Conservation (phyloP, 2,888 invertebrate species). For the Embidobia sp. region DNA sequence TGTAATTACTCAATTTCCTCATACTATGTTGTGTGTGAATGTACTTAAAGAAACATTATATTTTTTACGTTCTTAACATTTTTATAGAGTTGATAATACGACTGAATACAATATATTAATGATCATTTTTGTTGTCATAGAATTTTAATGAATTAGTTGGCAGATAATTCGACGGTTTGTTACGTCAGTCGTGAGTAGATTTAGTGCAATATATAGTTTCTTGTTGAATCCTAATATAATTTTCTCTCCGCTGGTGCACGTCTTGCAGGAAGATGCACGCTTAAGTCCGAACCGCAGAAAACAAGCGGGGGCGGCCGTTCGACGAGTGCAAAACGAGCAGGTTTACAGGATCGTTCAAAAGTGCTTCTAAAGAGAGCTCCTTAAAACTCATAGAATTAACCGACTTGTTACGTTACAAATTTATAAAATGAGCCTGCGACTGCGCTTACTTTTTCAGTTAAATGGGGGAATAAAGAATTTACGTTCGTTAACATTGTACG, state of each 20-base stretch:
- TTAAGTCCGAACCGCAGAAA: constrained; percentile 60
- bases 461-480: constrained; percentile 35
- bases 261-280: constrained; percentile 26
- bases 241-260: constrained; percentile 24
- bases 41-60: too few species aligned
- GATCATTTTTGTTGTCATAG: too few species aligned
- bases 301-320: constrained; percentile 71
- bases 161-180: neutral
- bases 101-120: too few species aligned
- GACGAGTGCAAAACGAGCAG: constrained; percentile 61
- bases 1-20: too few species aligned
- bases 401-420: constrained; percentile 58
- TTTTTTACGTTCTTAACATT: too few species aligned
- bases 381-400: constrained; percentile 62
- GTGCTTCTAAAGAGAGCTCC: constrained; percentile 60
- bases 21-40: too few species aligned
- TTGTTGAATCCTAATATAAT: constrained; percentile 36
- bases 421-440: constrained; percentile 54
- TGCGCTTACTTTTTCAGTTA: constrained; percentile 34
- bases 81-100: too few species aligned
- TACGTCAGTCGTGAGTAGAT: neutral
- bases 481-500: constrained; percentile 56
- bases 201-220: constrained; percentile 23
- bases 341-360: constrained; percentile 63
- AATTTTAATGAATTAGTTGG: too few species aligned